Percentiles rank a stretch among this genome's conserved stretches.
Conservation (phyloP, 1,140 invertebrate genomes). For the Centruroides sculpturatus region DNA sequence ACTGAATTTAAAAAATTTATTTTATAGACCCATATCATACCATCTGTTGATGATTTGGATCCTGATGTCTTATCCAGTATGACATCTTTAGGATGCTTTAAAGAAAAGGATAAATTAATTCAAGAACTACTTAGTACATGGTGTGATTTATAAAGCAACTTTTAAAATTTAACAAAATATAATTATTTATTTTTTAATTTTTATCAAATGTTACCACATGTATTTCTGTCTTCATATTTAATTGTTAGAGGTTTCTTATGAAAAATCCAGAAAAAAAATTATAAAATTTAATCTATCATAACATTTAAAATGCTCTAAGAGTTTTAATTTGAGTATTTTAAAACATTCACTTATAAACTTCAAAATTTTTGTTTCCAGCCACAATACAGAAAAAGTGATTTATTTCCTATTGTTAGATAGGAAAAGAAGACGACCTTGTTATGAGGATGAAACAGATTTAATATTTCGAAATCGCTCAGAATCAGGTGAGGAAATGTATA, state of each 20-base stretch:
- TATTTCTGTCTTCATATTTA: neutral
- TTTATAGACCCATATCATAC: conserved; percentile 78
- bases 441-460: conserved; percentile 84
- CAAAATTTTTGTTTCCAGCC: conserved; percentile 45
- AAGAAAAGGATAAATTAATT: conserved; percentile 91
- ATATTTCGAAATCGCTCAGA: conserved; percentile 41
- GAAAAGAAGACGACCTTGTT: conserved; percentile 84
- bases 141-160: conserved; percentile 39
- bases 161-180: neutral
- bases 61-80: conserved; percentile 94
- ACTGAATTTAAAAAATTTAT: neutral
- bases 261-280: too few relatives aligned
- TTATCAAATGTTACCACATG: neutral
- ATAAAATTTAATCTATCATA: too few relatives aligned
- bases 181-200: neutral
- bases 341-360: too few relatives aligned
- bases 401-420: conserved; percentile 95
- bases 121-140: conserved; percentile 81
- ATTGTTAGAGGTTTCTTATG: too few relatives aligned
- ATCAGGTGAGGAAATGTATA: conserved; percentile 14
- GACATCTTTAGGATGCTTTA: conserved; percentile 96
- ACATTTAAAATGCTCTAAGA: too few relatives aligned
- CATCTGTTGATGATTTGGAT: conserved; percentile 86
- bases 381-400: conserved; percentile 99
- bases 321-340: too few relatives aligned